Percentiles rank a stretch among this genome's conserved stretches.
phyloP scores from a whole-genome alignment of 35 echinoderm and acorn worm genomes.

The Ophioderma brevispina region DNA sequence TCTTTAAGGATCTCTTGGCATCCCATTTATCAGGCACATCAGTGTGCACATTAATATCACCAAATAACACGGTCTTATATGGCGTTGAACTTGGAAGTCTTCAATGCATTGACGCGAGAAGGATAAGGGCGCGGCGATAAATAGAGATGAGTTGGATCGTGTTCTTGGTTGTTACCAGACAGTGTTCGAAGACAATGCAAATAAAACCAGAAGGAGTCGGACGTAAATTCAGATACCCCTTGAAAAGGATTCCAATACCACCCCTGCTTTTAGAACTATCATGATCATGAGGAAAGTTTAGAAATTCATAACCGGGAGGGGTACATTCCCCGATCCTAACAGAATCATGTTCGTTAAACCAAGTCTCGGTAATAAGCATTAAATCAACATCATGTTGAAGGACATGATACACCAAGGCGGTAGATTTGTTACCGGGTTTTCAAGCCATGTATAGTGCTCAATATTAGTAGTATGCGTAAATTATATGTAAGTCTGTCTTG shows the following conservation, averaged over 20 bases:
- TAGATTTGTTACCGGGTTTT: background rate
- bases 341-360: background rate
- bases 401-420: background rate
- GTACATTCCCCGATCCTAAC: background rate
- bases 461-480: too few relatives aligned
- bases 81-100: background rate
- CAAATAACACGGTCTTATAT: background rate
- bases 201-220: background rate
- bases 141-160: background rate
- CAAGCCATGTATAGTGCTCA: too few relatives aligned
- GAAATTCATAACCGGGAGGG: background rate
- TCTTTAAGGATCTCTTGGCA: background rate
- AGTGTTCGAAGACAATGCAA: background rate
- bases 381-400: background rate
- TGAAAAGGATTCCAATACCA: background rate
- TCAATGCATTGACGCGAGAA: background rate
- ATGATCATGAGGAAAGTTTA: background rate
- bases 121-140: background rate
- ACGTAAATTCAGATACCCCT: background rate
- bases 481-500: too few relatives aligned
- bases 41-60: background rate
- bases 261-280: background rate
- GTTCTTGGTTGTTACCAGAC: background rate
- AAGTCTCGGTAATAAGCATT: conserved; percentile 12
- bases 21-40: background rate